Conservation (phyloP, 2,888 invertebrate genomes). For the Eilema depressum region DNA sequence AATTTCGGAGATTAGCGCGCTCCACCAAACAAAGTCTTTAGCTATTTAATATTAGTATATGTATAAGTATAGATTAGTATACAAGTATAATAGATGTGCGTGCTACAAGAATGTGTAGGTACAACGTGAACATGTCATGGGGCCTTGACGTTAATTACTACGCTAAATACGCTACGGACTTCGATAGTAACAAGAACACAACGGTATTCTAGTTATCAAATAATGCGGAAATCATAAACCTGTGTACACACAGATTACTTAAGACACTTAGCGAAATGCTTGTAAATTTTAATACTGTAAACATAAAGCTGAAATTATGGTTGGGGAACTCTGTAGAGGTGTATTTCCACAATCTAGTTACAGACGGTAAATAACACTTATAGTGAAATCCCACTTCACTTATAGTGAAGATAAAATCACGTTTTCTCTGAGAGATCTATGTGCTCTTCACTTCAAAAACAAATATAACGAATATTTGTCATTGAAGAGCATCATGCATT, state of each 20-base stretch:
- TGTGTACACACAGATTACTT: conserved; percentile 1
- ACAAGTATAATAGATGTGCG: too few relatives aligned
- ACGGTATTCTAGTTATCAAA: conserved; percentile 19
- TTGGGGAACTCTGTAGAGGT: neutral
- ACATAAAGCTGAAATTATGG: neutral
- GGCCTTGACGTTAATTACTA: conserved; percentile 44
- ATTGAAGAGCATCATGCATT: too few relatives aligned
- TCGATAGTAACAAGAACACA: conserved; percentile 33
- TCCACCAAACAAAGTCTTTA: too few relatives aligned
- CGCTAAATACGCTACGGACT: conserved; percentile 32
- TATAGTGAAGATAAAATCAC: too few relatives aligned
- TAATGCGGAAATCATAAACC: conserved; percentile 10
- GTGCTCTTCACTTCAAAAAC: too few relatives aligned
- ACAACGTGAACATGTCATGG: conserved; percentile 11
- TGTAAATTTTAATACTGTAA: neutral
- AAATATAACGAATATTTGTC: too few relatives aligned
- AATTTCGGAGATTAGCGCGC: too few relatives aligned
- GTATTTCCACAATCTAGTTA: neutral
- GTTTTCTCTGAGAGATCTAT: neutral
- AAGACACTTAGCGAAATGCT: conserved; percentile 10
- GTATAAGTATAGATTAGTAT: too few relatives aligned
- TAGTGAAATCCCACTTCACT: too few relatives aligned
- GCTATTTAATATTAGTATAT: too few relatives aligned
- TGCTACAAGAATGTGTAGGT: conserved; percentile 23
- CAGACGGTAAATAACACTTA: conserved; percentile 3